These are phyloP conservation scores for Helicoverpa armigera DNA, from an alignment of 1,140 invertebrate genomes.

Conservation along the genomic window DNA sequence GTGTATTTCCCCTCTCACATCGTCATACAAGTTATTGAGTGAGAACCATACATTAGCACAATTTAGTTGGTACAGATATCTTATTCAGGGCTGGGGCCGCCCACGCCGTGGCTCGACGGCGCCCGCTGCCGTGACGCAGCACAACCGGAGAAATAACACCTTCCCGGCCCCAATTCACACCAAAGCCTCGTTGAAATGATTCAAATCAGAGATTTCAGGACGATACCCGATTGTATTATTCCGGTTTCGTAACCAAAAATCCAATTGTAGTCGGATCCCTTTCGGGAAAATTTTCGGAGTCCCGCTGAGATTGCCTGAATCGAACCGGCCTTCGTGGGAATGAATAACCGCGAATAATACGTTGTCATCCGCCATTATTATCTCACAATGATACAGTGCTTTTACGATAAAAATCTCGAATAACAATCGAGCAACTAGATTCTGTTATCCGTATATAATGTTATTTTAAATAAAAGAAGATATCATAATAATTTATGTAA, in stretches of 20 bases:
- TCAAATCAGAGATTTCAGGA: slow-evolving; percentile 85
- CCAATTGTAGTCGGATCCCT: slow-evolving; percentile 83
- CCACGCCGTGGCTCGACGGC: slow-evolving; percentile 29
- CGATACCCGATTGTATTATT: slow-evolving; percentile 86
- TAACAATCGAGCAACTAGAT: slow-evolving; percentile 72
- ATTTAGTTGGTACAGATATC: slow-evolving; percentile 39
- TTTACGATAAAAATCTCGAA: slow-evolving; percentile 84
- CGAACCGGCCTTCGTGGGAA: slow-evolving; percentile 69
- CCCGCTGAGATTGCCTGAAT: slow-evolving; percentile 84
- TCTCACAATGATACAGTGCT: slow-evolving; percentile 85
- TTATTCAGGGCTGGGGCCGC: slow-evolving; percentile 25
- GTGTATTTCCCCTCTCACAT: background rate
- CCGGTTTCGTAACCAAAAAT: slow-evolving; percentile 86
- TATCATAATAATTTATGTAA: slow-evolving; percentile 74
- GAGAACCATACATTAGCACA: slow-evolving; percentile 43
- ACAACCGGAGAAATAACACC: slow-evolving; percentile 70
- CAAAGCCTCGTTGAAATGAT: slow-evolving; percentile 81
- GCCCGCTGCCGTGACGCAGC: slow-evolving; percentile 66
- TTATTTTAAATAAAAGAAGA: slow-evolving; percentile 81
- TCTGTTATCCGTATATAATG: slow-evolving; percentile 62
- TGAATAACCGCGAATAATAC: slow-evolving; percentile 85
- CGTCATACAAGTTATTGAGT: slow-evolving; percentile 15
- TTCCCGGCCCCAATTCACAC: slow-evolving; percentile 76
- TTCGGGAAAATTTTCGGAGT: slow-evolving; percentile 79
- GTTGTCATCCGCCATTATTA: slow-evolving; percentile 86